Conservation (phyloP, 2,797 vertebrate genomes). For the Hapalemur alaotrensis region DNA sequence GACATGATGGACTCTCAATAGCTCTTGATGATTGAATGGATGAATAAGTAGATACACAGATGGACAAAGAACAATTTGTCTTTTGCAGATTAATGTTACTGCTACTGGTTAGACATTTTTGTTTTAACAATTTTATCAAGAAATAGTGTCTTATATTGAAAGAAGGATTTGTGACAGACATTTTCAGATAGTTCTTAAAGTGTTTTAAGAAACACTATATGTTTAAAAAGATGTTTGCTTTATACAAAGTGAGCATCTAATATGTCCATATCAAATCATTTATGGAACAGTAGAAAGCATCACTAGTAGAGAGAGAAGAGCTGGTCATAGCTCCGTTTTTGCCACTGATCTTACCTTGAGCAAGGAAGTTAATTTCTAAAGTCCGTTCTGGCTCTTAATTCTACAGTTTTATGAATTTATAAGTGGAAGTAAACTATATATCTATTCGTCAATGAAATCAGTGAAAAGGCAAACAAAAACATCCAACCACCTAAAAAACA, state of each 20-base stretch:
- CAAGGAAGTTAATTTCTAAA: not conserved
- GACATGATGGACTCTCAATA: not conserved
- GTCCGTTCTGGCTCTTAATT: not conserved
- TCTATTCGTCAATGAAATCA: not conserved
- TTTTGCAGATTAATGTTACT: not conserved
- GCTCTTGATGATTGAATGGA: not conserved
- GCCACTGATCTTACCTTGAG: not conserved
- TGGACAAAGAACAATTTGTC: not conserved
- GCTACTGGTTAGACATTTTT: not conserved
- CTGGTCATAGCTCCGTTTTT: not conserved
- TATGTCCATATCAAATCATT: not conserved
- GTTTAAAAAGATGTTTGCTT: not conserved
- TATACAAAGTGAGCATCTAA: not conserved
- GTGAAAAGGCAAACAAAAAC: not conserved
- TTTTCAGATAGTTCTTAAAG: not conserved
- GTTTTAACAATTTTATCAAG: constrained; percentile 7
- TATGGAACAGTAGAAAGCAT: not conserved
- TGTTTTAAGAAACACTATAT: not conserved
- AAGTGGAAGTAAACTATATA: not conserved
- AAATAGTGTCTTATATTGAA: not conserved
- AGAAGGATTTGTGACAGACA: not conserved
- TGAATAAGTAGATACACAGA: not conserved
- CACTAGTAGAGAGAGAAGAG: not conserved
- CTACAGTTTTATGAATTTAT: not conserved
- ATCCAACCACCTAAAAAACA: not conserved